Conservation (phyloP, 2,797 vertebrate species). For the Hippopotamyrus pictus region DNA sequence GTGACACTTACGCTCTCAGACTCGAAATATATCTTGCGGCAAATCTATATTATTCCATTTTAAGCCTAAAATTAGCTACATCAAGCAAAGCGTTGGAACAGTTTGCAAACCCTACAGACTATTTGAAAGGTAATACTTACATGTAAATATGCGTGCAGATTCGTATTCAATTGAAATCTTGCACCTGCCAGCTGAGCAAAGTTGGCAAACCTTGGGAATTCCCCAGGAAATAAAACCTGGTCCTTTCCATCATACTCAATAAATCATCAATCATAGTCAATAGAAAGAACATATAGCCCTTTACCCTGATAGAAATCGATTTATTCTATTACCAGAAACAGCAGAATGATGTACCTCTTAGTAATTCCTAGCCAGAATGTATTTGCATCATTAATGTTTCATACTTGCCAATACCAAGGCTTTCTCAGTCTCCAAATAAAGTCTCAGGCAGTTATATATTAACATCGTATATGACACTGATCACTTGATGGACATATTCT, state of each 20-base stretch:
- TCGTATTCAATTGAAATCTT: not conserved
- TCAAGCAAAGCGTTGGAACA: not conserved
- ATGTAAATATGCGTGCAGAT: not conserved
- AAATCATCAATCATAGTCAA: too few relatives aligned
- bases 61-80: not conserved
- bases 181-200: not conserved
- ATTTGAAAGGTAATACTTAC: not conserved
- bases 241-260: not conserved
- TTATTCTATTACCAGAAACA: not conserved
- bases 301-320: not conserved
- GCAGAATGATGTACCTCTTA: not conserved
- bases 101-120: not conserved
- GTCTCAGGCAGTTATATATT: not conserved
- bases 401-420: not conserved
- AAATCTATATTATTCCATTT: not conserved
- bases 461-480: not conserved
- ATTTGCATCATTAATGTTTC: not conserved
- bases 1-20: not conserved
- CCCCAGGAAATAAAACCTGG: not conserved
- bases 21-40: too few relatives aligned
- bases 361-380: not conserved
- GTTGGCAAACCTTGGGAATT: not conserved
- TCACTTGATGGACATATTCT: not conserved
- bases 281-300: not conserved
- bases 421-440: not conserved